Conservation (phyloP, 2,113 vertebrate genomes). For the Bagarius yarrelli region DNA sequence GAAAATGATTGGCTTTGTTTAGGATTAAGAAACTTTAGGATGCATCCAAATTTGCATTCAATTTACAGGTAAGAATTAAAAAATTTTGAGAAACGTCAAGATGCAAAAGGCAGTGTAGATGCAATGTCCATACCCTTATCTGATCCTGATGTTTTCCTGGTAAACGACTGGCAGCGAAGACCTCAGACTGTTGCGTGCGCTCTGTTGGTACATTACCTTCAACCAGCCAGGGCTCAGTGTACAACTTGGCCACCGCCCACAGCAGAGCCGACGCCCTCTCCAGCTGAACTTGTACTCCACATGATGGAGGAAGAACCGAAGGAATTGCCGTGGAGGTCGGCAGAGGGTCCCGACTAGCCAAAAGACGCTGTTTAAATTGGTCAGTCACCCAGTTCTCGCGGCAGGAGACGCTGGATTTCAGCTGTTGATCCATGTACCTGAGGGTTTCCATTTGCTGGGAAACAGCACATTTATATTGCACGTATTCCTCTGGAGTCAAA, state of each 20-base stretch:
- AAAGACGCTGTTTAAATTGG: conserved; percentile 70
- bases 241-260: conserved; percentile 71
- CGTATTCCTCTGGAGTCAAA: conserved; percentile 65
- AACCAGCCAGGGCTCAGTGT: conserved; percentile 67
- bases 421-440: conserved; percentile 57
- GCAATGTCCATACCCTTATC: conserved; percentile 64
- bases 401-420: conserved; percentile 44
- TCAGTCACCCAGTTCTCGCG: conserved; percentile 75
- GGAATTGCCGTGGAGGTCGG: conserved; percentile 73
- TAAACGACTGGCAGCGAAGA: conserved; percentile 70
- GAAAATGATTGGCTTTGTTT: no score
- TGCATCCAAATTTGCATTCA: no score
- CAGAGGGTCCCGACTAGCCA: conserved; percentile 67
- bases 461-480: conserved; percentile 62
- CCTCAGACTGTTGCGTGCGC: conserved; percentile 71
- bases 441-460: conserved; percentile 63
- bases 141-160: conserved; percentile 67
- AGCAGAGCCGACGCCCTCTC: conserved; percentile 68
- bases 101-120: not conserved
- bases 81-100: no score
- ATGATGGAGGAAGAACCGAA: conserved; percentile 64
- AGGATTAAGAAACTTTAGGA: no score
- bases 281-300: conserved; percentile 54
- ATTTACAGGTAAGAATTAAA: no score
- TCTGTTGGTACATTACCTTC: conserved; percentile 68